Base-by-base conservation (phyloP, 2,888 invertebrate genomes). In the Leuctra nigra region DNA sequence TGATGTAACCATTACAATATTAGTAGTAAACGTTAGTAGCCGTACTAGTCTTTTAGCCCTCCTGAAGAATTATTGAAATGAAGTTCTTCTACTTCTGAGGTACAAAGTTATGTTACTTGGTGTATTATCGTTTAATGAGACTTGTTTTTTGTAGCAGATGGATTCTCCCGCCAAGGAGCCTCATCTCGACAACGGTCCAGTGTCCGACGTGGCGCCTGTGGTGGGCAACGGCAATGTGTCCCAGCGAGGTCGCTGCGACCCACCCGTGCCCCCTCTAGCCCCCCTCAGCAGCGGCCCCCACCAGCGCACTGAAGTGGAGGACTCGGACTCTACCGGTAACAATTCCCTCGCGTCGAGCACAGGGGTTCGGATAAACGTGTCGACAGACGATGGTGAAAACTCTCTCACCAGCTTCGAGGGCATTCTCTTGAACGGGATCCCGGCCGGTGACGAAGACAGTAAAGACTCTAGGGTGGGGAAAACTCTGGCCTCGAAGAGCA, bases 391-490 rank as follows among this genome's bases (percentile, higher is more conserved):
- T 50, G 79, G 80, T 53, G 82, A 82, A 53, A 81, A 78, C 66
- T 81, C 80, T 0, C 67, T 81, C 36, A 81, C 81, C 11, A 79
- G 81, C 66, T 82, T 83, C 66, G 82, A 83, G 62, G 82, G 82
- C 22, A 72, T 81, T 44, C 68, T 83, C 3, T 67, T 79, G 38
- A 82, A 82, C 63, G 82, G 78, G 57, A 75, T 77, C 36, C 76
- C 80, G 2, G 75, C 75, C 59, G 70, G 70, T 50, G 82, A 82
- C 23, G 58, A 55, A 35, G 59, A 53, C 44, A 59, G 59, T n/a
- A 61, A 62, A 33, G 79, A 81, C 48, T 74, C 73, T 1, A 77
- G 77, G 53, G 79, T 80, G 68, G 77, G 73, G 57, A 50, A 41
- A 23, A 38, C 41, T 4, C 50, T 39, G n/a, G 46, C 44, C 24